Base-by-base conservation (phyloP, 2,888 invertebrate genomes). In the Peribatodes rhomboidaria region DNA sequence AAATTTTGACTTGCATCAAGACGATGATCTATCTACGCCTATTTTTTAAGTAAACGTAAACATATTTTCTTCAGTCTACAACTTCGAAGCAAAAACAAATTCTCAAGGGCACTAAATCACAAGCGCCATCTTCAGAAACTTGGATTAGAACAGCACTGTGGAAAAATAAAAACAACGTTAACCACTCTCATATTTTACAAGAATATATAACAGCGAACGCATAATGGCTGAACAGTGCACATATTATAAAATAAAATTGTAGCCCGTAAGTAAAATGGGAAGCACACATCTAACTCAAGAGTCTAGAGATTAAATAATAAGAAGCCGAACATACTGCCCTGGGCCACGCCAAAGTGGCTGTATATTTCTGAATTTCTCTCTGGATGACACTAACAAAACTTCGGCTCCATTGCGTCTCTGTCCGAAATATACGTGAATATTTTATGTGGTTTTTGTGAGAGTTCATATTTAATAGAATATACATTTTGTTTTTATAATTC, bases 361-460 rank as follows among this genome's bases (percentile, higher is more conserved):
- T 86, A 87, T 86, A 87, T 87, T 86, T 85, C 84, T 86, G 86
- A 87, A 87, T 87, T 86, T 86, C 84, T 82, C 87, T 85, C 86
- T 76, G 70, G 88, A 86, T 86, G 88, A 86, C 86, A 84, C 82
- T 86, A 86, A 85, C 86, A 82, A 85, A 88, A 88, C 84, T 88
- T 85, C 71, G 67, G 76, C 81, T 76, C 76, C 78, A 63, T 78
- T 75, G 80, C 78, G 78, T 70, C 75, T 75, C 63, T 64, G 63
- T 66, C 50, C 69, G n/a, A 76, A 81, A 83, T 75, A 80, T 61
- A 86, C 79, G 79, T 67, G n/a, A 7, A 59, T 39, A 44, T 61
- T 65, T 61, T 53, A 53, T 56, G 27, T 42, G 55, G 53, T 22
- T 47, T 49, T 58, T 54, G 20, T 52, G 35, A 7, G 41, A 20